Base-by-base conservation (phyloP, 2,113 vertebrate species). In the Ceyx melanurus region DNA sequence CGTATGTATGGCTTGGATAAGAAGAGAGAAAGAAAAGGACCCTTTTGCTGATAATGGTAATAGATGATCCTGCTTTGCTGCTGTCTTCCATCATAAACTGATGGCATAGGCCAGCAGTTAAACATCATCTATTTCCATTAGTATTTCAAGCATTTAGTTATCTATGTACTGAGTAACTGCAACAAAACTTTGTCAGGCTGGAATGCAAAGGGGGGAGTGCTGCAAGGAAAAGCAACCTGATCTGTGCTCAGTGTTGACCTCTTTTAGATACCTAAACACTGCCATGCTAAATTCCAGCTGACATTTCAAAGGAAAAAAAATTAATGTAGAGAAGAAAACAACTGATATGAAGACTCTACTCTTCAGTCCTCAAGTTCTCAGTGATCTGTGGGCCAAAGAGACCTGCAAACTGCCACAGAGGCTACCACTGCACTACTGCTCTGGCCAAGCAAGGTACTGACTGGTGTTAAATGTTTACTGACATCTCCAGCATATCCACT, bases 51-150 rank as follows among this genome's bases (percentile, higher is more conserved):
- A 89, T 93, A 84, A 95, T 58, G 57, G 45, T 84, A 96, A 96
- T 57, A 75, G 87, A 96, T 96, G 67, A 82, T 88, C 54, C 83
- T 78, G 57, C 86, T 88, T 85, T 6, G 0, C 62, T 74, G 68
- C 85, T 81, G 60, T 91, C 75, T 96, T 96, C 95, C 71, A 85
- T 92, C 82, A 88, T 60, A 92, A 94, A 89, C 50, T 90, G 96
- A 88, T 65, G 82, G 19, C 82, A 90, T 25, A 89, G 86, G 80
- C 78, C 82, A 95, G 85, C 60, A 94, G 80, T 85, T 87, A 85
- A 86, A 66, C 86, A 88, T 70, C 72, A 93, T 90, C 68, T 93
- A 83, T 96, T 96, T 92, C 89, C 93, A 97, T 95, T 89, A 95
- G 73, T 19, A 82, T 94, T 93, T 88, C 80, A 93, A 93, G 28